Percentiles rank a stretch among this genome's conserved stretches.
These are phyloP conservation scores for Bagarius yarrelli DNA, from an alignment of 2,113 vertebrate species.

Conservation along the genomic window DNA sequence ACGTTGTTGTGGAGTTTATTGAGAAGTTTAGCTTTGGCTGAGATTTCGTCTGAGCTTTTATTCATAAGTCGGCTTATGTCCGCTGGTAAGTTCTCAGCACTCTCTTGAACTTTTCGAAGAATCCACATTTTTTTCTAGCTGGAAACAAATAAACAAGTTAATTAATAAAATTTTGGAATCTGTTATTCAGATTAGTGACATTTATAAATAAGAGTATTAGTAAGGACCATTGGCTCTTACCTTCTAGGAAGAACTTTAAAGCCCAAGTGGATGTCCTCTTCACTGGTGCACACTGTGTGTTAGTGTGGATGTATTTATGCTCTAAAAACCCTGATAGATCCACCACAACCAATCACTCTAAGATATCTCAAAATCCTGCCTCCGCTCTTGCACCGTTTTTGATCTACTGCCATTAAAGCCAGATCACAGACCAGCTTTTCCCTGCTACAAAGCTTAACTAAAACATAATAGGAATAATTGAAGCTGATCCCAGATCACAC, in stretches of 20 bases:
- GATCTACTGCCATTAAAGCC: neutral
- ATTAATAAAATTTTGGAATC: neutral
- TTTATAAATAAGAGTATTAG: neutral
- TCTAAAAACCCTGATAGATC: neutral
- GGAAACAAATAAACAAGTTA: neutral
- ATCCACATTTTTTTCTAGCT: conserved; percentile 61
- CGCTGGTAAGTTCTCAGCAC: conserved; percentile 57
- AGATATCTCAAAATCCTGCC: neutral
- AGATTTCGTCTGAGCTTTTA: conserved; percentile 54
- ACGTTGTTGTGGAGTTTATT: conserved; percentile 66
- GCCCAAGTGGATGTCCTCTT: neutral
- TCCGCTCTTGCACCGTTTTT: conserved; percentile 16
- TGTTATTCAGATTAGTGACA: neutral
- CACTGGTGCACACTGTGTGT: neutral
- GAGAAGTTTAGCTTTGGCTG: conserved; percentile 54
- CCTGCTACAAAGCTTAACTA: neutral
- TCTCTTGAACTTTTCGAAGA: conserved; percentile 61
- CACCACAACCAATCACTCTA: conserved; percentile 22
- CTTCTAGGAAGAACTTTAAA: neutral
- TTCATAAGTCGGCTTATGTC: conserved; percentile 56
- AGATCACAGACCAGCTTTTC: conserved; percentile 14
- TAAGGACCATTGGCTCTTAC: conserved; percentile 14
- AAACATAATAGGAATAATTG: neutral
- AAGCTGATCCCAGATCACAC: conserved; percentile 37
- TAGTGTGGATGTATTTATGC: conserved; percentile 5